Evolutionary conservation across 2,113 vertebrate genomes (phyloP).

Genomic region (Atractosteus spatula): DNA sequence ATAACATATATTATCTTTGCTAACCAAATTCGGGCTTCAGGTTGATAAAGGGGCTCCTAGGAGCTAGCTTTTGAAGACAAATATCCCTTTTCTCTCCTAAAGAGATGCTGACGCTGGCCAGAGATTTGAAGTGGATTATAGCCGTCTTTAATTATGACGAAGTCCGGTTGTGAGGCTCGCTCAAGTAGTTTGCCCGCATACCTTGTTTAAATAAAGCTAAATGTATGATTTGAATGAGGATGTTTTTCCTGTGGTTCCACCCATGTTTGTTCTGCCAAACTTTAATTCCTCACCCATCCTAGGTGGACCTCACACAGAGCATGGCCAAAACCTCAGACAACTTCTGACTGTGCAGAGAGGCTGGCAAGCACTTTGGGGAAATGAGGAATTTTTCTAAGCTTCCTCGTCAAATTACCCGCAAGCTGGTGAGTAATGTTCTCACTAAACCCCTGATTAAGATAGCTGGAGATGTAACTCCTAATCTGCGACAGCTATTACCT

Average conservation of each 20-base stretch:
- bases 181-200: background rate
- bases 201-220: constrained; percentile 25
- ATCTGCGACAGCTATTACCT: constrained; percentile 10
- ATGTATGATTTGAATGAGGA: constrained; percentile 18
- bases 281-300: constrained; percentile 7
- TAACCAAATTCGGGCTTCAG: too few species aligned
- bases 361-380: constrained; percentile 13
- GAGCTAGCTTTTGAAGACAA: too few species aligned
- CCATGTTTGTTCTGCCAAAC: constrained; percentile 29
- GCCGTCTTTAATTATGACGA: too few species aligned
- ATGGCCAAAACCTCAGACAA: constrained; percentile 8
- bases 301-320: constrained; percentile 31
- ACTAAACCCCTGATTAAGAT: constrained; percentile 17
- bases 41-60: too few species aligned
- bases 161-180: too few species aligned
- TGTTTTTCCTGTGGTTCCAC: constrained; percentile 10
- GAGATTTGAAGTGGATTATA: too few species aligned
- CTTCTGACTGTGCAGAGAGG: constrained; percentile 9
- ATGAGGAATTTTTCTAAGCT: background rate
- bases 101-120: too few species aligned
- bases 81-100: too few species aligned
- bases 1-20: too few species aligned
- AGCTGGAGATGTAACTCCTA: constrained; percentile 9
- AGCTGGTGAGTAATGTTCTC: constrained; percentile 1
- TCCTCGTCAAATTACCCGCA: background rate